Conservation (phyloP, 2,888 invertebrate genomes). For the Phania funesta region DNA sequence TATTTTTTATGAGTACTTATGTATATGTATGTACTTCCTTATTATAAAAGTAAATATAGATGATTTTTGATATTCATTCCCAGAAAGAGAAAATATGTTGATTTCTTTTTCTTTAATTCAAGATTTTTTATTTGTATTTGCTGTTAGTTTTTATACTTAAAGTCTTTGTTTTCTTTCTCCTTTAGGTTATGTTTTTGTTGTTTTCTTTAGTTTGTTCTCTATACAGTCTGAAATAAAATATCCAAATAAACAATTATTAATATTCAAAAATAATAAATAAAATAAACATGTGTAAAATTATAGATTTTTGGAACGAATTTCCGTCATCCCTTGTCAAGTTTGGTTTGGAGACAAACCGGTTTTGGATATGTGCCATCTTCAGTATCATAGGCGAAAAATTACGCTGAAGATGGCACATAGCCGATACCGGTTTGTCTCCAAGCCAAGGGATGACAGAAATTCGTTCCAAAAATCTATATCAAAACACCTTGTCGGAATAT, state of each 20-base stretch:
- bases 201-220: constrained; percentile 55
- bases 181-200: constrained; percentile 43
- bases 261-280: neutral
- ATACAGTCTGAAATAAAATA: constrained; percentile 55
- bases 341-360: no score
- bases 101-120: constrained; percentile 17
- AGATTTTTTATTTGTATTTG: constrained; percentile 26
- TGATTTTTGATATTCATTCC: constrained; percentile 34
- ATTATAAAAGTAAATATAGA: neutral
- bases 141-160: constrained; percentile 29
- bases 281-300: no score
- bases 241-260: neutral
- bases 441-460: no score
- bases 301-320: no score
- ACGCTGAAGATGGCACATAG: no score
- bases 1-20: neutral
- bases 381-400: no score
- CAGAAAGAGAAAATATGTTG: constrained; percentile 31
- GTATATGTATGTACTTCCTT: neutral
- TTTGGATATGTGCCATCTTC: no score
- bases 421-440: no score
- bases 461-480: no score
- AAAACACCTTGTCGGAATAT: no score
- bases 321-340: no score
- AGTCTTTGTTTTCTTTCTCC: constrained; percentile 65